These are phyloP conservation scores for Lamellibrachia satsuma DNA, from an alignment of 2,888 invertebrate species.

Conservation along the genomic window DNA sequence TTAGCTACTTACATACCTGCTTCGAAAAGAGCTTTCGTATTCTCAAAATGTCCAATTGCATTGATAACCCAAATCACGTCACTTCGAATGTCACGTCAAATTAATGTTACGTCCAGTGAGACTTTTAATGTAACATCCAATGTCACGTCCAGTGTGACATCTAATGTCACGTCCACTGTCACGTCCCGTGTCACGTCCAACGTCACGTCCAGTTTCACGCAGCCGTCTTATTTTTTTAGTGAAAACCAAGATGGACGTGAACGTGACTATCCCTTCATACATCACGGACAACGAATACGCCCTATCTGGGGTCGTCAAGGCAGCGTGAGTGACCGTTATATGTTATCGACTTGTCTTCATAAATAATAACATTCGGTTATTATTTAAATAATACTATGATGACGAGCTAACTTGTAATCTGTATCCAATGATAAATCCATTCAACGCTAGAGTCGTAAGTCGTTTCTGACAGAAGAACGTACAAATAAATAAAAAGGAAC, in stretches of 20 bases:
- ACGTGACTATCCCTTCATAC: conserved; percentile 94
- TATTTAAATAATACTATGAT: too few relatives aligned
- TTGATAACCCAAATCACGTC: background rate
- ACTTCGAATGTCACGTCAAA: background rate
- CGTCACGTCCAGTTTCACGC: background rate
- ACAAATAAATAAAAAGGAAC: background rate
- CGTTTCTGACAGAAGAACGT: too few relatives aligned
- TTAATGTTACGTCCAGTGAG: background rate
- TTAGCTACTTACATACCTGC: too few relatives aligned
- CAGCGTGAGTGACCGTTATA: conserved; percentile 72
- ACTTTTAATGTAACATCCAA: background rate
- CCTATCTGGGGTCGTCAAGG: conserved; percentile 86
- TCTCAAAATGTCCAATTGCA: too few relatives aligned
- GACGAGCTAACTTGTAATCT: too few relatives aligned
- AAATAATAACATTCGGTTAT: too few relatives aligned
- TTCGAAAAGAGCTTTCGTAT: too few relatives aligned
- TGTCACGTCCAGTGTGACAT: background rate
- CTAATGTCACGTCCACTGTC: background rate
- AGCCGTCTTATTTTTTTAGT: conserved; percentile 73
- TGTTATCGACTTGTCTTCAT: too few relatives aligned
- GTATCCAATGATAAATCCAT: too few relatives aligned
- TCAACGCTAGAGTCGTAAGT: too few relatives aligned
- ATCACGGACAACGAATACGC: conserved; percentile 86
- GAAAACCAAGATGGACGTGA: conserved; percentile 78
- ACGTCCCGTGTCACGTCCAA: background rate